Conservation (phyloP, 2,888 invertebrate genomes). For the Nycteola revayana region DNA sequence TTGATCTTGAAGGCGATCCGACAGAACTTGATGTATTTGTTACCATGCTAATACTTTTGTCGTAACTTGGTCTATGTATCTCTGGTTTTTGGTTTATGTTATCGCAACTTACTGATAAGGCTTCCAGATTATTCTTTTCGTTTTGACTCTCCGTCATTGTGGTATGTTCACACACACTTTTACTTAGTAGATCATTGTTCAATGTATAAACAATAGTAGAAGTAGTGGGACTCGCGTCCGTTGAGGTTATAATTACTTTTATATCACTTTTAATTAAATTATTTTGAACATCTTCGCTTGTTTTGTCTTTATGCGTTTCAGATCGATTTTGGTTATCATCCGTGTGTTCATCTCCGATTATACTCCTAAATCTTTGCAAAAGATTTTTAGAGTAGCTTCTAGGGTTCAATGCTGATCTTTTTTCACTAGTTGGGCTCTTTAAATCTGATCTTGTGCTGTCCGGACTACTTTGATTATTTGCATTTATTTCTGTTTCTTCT, state of each 20-base stretch:
- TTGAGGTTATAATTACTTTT: conserved; percentile 66
- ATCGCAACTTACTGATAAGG: conserved; percentile 67
- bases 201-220: conserved; percentile 47
- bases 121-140: conserved; percentile 65
- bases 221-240: conserved; percentile 56
- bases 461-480: conserved; percentile 64
- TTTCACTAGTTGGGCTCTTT: conserved; percentile 69
- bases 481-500: conserved; percentile 66
- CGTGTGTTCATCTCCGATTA: conserved; percentile 73
- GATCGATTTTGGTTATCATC: conserved; percentile 61
- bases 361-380: conserved; percentile 73
- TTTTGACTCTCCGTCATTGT: conserved; percentile 63
- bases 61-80: conserved; percentile 46
- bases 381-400: conserved; percentile 74
- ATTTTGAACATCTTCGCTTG: conserved; percentile 40
- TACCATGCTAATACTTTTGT: conserved; percentile 64
- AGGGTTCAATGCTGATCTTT: conserved; percentile 66
- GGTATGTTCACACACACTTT: conserved; percentile 64
- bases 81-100: conserved; percentile 57
- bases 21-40: conserved; percentile 52
- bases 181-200: conserved; percentile 58
- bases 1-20: conserved; percentile 61
- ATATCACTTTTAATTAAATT: conserved; percentile 54
- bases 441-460: conserved; percentile 57
- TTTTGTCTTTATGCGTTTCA: conserved; percentile 26